These are phyloP conservation scores for Drosophila dunni DNA, from an alignment of 1,140 invertebrate genomes.

Conservation along the genomic window DNA sequence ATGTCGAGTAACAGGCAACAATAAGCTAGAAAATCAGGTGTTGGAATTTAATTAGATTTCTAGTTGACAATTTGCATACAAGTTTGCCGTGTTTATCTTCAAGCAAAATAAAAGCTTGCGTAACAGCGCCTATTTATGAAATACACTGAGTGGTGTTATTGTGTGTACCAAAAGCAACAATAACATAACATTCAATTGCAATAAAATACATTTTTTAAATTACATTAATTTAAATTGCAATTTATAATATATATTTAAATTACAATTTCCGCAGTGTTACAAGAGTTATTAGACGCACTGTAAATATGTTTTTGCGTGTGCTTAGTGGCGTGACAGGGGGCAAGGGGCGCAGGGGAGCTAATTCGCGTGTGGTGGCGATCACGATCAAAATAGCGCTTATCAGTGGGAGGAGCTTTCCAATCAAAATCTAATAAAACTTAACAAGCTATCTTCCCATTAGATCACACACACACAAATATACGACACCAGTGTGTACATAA, in stretches of 20 bases:
- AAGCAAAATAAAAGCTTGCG: conserved; percentile 45
- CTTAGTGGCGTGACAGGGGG: neutral
- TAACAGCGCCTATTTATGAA: conserved; percentile 50
- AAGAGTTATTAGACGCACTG: neutral
- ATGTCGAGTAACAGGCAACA: conserved; percentile 75
- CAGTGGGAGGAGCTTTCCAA: neutral
- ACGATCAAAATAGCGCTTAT: conserved; percentile 28
- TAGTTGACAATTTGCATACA: conserved; percentile 61
- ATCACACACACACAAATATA: neutral
- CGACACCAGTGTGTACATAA: conserved; percentile 7
- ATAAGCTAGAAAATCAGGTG: conserved; percentile 39
- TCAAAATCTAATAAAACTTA: conserved; percentile 19
- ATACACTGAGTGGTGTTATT: neutral
- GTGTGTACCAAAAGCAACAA: neutral
- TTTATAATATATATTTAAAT: too few relatives aligned
- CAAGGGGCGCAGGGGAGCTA: too few relatives aligned
- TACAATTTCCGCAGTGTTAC: neutral
- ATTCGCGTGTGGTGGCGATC: conserved; percentile 38
- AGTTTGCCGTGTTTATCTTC: conserved; percentile 42
- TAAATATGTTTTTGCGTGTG: neutral
- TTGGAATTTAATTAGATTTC: conserved; percentile 17
- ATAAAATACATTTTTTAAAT: neutral
- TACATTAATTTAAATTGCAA: too few relatives aligned
- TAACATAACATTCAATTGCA: neutral
- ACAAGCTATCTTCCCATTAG: conserved; percentile 9